Evolutionary conservation across 2,113 vertebrate species (phyloP), one percentile per base, ranked within the genome.

Genomic region (Bubo scandiacus): DNA sequence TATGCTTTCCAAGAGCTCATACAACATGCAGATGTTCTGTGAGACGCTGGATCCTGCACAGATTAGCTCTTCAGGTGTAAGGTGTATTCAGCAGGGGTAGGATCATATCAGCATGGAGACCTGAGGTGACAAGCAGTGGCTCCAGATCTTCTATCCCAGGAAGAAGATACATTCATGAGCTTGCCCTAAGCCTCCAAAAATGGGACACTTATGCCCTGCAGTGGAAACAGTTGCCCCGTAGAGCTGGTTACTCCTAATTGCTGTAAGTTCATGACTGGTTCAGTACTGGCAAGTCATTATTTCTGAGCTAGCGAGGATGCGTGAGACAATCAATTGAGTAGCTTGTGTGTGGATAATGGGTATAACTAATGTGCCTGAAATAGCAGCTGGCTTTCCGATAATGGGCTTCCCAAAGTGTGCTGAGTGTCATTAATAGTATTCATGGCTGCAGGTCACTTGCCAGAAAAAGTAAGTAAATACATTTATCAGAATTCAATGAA

Each of bases 351-450:
- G 66, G 87, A 81, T 95, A 95, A 95, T 84, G 94, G 61, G 6
- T 79, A 36, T 74, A 94, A 96, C 91, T 96, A 92, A 94, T 90
- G 78, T 75, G 66, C 78, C 81, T 93, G 87, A 80, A 96, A 97
- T 54, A 91, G 81, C 92, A 91, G 78, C 84, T 95, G 93, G 65
- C 84, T 96, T 90, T 72, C 70, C 1, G 12, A 82, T 96, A 94
- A 96, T 87, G 90, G 81, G 61, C 93, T 94, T 97, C 89, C 84
- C 65, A 79, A 95, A 92, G 89, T 79, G 86, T 5, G 4, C 70
- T 49, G 65, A 78, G 68, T 82, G 78, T 96, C 93, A 93, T 95
- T 96, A 96, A 88, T 42, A 91, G 86, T 85, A 92, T 95, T 96
- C 91, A 84, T 65, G 65, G 72, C 91, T 90, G 86, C 81, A 91